Evolutionary conservation across 2,888 invertebrate genomes (phyloP).

Genomic region (Sialis lutaria): DNA sequence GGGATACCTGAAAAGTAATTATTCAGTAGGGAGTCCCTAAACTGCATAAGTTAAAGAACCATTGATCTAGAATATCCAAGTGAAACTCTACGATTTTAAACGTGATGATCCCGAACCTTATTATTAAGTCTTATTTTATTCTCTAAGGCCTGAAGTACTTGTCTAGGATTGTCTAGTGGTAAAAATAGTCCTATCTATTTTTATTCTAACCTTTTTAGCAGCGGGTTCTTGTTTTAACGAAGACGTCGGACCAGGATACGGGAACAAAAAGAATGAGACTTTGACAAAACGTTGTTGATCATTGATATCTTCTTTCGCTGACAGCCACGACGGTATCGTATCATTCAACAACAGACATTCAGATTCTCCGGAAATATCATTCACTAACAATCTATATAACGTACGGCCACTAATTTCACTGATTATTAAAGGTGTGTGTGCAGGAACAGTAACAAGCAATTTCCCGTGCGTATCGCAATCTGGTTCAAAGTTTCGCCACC

Average conservation of each 20-base stretch:
- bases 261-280: slow-evolving; percentile 89
- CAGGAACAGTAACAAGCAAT: slow-evolving; percentile 77
- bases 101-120: too few species aligned
- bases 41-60: too few species aligned
- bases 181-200: too few species aligned
- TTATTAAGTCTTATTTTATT: too few species aligned
- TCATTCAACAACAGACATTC: slow-evolving; percentile 84
- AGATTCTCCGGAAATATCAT: slow-evolving; percentile 88
- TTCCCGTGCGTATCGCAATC: slow-evolving; percentile 52
- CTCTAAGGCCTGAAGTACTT: too few species aligned
- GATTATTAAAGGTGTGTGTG: slow-evolving; percentile 61
- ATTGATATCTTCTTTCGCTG: slow-evolving; percentile 85
- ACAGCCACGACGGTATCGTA: slow-evolving; percentile 91
- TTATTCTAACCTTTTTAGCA: slow-evolving; percentile 72
- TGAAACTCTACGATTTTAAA: too few species aligned
- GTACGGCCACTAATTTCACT: slow-evolving; percentile 94
- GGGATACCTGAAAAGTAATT: too few species aligned
- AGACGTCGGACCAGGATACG: slow-evolving; percentile 63
- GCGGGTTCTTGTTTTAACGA: slow-evolving; percentile 48
- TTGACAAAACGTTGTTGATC: slow-evolving; percentile 91
- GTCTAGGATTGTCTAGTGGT: too few species aligned
- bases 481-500: slow-evolving; percentile 62
- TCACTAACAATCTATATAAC: slow-evolving; percentile 70
- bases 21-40: too few species aligned
- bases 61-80: too few species aligned